Conservation (phyloP, 2,797 vertebrate genomes). For the Siniperca undulata region DNA sequence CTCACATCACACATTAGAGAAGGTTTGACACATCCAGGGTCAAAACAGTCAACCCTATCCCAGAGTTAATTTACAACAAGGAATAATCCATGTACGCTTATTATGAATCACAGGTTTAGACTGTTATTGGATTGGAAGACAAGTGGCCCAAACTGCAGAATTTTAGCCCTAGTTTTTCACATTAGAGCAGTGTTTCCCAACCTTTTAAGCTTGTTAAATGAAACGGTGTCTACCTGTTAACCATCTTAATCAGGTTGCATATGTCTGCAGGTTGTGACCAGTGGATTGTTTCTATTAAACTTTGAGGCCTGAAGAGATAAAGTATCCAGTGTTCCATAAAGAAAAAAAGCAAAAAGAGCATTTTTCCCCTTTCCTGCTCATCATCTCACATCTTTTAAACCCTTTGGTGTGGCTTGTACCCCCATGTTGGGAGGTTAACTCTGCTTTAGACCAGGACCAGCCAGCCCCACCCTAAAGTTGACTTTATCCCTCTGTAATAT, state of each 20-base stretch:
- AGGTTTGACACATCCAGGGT: neutral
- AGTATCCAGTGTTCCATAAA: neutral
- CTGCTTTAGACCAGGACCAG: neutral
- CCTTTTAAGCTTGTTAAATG: neutral
- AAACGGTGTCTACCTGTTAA: neutral
- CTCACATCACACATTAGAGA: neutral
- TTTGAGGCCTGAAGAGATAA: neutral
- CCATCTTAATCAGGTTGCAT: neutral
- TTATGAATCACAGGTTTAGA: neutral
- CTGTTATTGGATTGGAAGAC: neutral
- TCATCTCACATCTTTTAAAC: neutral
- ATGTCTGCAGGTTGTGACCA: neutral
- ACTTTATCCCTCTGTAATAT: constrained; percentile 27
- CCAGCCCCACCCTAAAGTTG: neutral
- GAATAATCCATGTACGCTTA: neutral
- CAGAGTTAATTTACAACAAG: neutral
- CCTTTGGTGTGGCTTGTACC: too few relatives aligned
- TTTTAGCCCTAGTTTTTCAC: neutral
- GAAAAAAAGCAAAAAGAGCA: too few relatives aligned
- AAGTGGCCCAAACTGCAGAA: neutral
- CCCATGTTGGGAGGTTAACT: neutral
- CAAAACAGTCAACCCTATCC: neutral
- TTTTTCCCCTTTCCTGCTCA: neutral
- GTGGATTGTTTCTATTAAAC: neutral
- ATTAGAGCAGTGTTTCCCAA: neutral